These are phyloP conservation scores for Apodemia mormo DNA, from an alignment of 2,888 invertebrate species.

Conservation along the genomic window DNA sequence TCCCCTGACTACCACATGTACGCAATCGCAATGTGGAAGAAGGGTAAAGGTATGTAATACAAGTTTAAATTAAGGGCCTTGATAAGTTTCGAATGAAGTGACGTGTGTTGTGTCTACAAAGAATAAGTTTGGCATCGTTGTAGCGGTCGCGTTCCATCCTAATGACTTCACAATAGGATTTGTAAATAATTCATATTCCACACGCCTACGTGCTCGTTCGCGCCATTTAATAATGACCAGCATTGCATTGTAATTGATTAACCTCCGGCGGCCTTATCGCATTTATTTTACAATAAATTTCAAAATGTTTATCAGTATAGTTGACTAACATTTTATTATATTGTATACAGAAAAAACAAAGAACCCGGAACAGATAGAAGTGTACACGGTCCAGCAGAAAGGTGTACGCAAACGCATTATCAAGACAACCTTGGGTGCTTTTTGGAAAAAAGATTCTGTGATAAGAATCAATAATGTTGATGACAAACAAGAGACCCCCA, in stretches of 20 bases:
- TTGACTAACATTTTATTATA: slow-evolving; percentile 21
- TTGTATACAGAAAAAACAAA: slow-evolving; percentile 85
- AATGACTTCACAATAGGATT: slow-evolving; percentile 56
- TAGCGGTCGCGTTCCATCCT: slow-evolving; percentile 52
- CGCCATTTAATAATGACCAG: slow-evolving; percentile 13
- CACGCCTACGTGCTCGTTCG: slow-evolving; percentile 33
- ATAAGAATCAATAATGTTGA: slow-evolving; percentile 88
- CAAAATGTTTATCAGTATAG: slow-evolving; percentile 9
- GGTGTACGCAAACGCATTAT: slow-evolving; percentile 83
- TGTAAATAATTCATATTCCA: slow-evolving; percentile 57
- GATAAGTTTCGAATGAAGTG: background rate
- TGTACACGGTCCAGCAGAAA: slow-evolving; percentile 84
- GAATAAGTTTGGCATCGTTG: slow-evolving; percentile 45
- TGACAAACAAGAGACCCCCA: slow-evolving; percentile 86
- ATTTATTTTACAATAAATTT: slow-evolving; percentile 1
- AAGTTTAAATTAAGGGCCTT: background rate
- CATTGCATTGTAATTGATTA: slow-evolving; percentile 12
- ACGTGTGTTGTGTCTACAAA: background rate
- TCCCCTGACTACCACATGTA: slow-evolving; percentile 83
- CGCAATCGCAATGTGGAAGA: slow-evolving; percentile 87
- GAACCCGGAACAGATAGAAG: slow-evolving; percentile 86
- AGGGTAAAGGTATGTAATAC: slow-evolving; percentile 84
- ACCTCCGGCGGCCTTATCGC: slow-evolving; percentile 7
- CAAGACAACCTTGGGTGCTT: slow-evolving; percentile 83
- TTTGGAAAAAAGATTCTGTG: slow-evolving; percentile 86